Evolutionary conservation across 2,888 invertebrate species (phyloP), one percentile per base, ranked within the genome.

Genomic region (Morpho helenor): DNA sequence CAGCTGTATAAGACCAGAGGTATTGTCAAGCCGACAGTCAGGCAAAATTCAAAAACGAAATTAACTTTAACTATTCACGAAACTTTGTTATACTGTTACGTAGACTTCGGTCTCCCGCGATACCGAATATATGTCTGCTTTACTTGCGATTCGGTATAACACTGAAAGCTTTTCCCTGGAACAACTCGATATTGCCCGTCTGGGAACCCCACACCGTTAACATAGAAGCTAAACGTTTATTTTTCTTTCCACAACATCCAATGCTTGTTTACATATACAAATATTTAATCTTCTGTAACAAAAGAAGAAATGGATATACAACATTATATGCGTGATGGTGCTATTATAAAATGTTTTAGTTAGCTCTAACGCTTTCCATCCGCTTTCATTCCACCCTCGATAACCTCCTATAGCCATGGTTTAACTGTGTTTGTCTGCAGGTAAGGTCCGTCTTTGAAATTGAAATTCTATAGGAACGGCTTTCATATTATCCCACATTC

Each of bases 381-480:
- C 31, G 58, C 60, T 64, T 64, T 61, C 57, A 60, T 64, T 55
- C 62, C 67, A 59, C 65, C 66, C 61, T 60, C 63, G 68, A 64
- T 64, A 68, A 44, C 73, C 71, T 71, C 73, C 70, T 71, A 70
- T 64, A 66, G 66, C 59, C 57, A 73, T 77, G 73, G 74, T 77
- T 77, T 74, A 79, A 79, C 73, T 75, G 77, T 82, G 77, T 82
- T 79, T 79, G 83, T 80, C 80, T 82, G 80, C 75, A 71, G 72
- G 68, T 68, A 77, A 79, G 78, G 79, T 79, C 72, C 74, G 77
- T 79, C 84, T 82, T 85, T 84, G 80, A 84, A 84, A 81, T 77
- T 74, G 75, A 76, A 74, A 72, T 59, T 62, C 62, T 65, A 63
- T 66, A 60, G 64, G 65, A 64, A 68, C 64, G 62, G 55, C 55